phyloP scores from a whole-genome alignment of 2,888 invertebrate species.

The Thelaira solivaga region DNA sequence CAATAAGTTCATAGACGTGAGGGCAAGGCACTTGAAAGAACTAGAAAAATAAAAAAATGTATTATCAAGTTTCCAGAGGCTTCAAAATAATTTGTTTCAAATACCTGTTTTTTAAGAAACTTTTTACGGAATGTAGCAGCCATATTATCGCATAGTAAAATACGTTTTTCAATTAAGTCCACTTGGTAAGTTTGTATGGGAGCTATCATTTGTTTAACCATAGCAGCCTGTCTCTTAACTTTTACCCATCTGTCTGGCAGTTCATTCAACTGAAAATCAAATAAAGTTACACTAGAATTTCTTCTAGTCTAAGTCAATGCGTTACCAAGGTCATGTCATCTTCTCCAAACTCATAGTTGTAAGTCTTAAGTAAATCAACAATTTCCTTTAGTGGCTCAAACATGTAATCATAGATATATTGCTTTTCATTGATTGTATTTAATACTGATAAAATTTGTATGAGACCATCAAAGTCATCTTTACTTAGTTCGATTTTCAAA shows the following conservation, averaged over 20 bases:
- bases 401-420: conserved; percentile 88
- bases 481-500: conserved; percentile 84
- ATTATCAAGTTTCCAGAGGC: not conserved
- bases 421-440: conserved; percentile 86
- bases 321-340: conserved; percentile 84
- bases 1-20: conserved; percentile 83
- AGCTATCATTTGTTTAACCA: conserved; percentile 90
- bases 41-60: conserved; percentile 33
- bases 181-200: conserved; percentile 94
- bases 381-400: conserved; percentile 92
- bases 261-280: conserved; percentile 81
- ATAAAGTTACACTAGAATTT: not conserved
- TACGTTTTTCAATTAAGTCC: conserved; percentile 88
- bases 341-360: conserved; percentile 92
- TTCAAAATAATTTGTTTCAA: not conserved
- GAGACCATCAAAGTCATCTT: conserved; percentile 92
- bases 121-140: conserved; percentile 86
- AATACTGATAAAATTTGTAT: conserved; percentile 90
- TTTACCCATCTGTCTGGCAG: conserved; percentile 93
- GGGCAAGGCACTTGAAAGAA: conserved; percentile 82
- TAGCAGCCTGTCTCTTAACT: conserved; percentile 88
- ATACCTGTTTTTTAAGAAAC: conserved; percentile 80
- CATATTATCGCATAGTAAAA: conserved; percentile 87
- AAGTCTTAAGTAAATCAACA: conserved; percentile 88
- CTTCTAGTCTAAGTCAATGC: not conserved